phyloP scores from a whole-genome alignment of 1,140 invertebrate genomes.

The Cyclina sinensis region DNA sequence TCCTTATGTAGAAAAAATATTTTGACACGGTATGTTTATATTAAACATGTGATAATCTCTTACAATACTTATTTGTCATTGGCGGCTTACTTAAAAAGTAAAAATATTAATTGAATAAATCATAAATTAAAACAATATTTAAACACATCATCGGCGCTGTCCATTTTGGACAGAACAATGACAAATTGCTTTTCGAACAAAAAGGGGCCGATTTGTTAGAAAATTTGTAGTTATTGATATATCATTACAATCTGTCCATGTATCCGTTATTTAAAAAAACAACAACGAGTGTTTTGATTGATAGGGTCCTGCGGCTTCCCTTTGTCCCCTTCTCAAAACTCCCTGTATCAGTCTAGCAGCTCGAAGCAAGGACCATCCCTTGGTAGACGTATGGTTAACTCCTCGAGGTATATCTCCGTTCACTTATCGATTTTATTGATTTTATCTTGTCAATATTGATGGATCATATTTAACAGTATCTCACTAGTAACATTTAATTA shows the following conservation, averaged over 20 bases:
- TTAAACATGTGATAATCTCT: too few relatives aligned
- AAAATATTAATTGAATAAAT: neutral
- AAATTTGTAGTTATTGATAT: slow-evolving; percentile 14
- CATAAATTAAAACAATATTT: slow-evolving; percentile 31
- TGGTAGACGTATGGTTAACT: slow-evolving; percentile 28
- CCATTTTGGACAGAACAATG: slow-evolving; percentile 6
- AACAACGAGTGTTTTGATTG: slow-evolving; percentile 33
- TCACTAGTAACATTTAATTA: slow-evolving; percentile 49
- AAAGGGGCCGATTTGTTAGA: slow-evolving; percentile 11
- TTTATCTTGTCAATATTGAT: slow-evolving; percentile 61
- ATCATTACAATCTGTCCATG: slow-evolving; percentile 28
- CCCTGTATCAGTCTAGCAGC: neutral
- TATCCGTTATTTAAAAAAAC: slow-evolving; percentile 12
- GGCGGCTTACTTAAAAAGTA: slow-evolving; percentile 1
- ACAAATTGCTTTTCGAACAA: neutral
- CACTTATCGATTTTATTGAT: slow-evolving; percentile 61
- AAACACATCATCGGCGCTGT: slow-evolving; percentile 1
- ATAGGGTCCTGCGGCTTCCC: neutral
- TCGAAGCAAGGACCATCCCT: neutral
- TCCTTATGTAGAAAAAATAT: too few relatives aligned
- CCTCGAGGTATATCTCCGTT: slow-evolving; percentile 31
- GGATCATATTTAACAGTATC: slow-evolving; percentile 56
- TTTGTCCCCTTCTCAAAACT: neutral
- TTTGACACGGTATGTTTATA: too few relatives aligned
- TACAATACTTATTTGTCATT: neutral